Conservation (phyloP, 2,888 invertebrate genomes). For the Drosophila pseudotakahashii region DNA sequence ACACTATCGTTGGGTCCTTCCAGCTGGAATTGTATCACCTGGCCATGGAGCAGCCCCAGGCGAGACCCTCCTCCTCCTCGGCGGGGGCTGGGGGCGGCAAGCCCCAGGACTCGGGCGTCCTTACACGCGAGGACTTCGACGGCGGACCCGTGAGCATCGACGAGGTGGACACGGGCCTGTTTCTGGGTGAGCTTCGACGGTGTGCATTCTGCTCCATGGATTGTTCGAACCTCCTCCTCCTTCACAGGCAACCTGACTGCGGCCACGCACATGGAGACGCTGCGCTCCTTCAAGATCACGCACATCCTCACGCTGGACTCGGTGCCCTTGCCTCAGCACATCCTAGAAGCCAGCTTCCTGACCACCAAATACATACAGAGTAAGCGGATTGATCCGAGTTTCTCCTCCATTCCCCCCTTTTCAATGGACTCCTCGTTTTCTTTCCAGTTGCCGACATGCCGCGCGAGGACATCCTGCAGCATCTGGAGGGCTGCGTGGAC, state of each 20-base stretch:
- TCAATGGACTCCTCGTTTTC: slow-evolving; percentile 21
- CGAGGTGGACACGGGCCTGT: slow-evolving; percentile 83
- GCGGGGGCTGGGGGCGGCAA: slow-evolving; percentile 26
- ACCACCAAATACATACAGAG: slow-evolving; percentile 91
- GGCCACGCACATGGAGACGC: slow-evolving; percentile 89
- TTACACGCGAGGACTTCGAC: slow-evolving; percentile 83
- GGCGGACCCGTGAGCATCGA: slow-evolving; percentile 84
- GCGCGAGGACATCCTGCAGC: slow-evolving; percentile 92
- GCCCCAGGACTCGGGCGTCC: slow-evolving; percentile 56
- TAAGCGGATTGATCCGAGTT: slow-evolving; percentile 78
- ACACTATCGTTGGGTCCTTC: slow-evolving; percentile 1
- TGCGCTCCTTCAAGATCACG: slow-evolving; percentile 88
- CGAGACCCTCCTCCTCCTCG: slow-evolving; percentile 9
- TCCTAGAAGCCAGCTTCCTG: slow-evolving; percentile 88
- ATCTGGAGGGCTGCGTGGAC: slow-evolving; percentile 90
- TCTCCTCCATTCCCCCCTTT: neutral
- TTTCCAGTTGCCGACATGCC: slow-evolving; percentile 91
- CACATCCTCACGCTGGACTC: slow-evolving; percentile 93
- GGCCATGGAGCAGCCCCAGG: slow-evolving; percentile 17
- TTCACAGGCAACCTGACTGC: slow-evolving; percentile 92
- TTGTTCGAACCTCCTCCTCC: neutral
- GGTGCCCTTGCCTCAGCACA: slow-evolving; percentile 91
- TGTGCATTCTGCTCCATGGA: too few relatives aligned
- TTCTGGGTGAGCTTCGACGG: slow-evolving; percentile 73
- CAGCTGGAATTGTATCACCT: slow-evolving; percentile 7